Evolutionary conservation across 2,113 vertebrate species (phyloP).

Genomic region (Aythya baeri): DNA sequence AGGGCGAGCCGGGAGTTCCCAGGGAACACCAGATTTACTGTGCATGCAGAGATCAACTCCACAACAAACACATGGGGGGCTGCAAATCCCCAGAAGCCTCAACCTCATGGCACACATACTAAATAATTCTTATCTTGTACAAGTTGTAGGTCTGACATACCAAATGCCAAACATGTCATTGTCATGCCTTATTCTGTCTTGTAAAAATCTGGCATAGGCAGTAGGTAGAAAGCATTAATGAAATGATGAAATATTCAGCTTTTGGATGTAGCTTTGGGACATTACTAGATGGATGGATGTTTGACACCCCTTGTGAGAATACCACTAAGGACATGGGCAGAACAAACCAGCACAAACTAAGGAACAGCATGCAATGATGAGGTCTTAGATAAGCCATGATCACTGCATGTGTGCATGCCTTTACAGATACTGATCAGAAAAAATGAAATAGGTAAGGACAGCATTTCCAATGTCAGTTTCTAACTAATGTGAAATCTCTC

Average conservation of each 20-base stretch:
- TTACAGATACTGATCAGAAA: neutral
- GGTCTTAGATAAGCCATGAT: neutral
- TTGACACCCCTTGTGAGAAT: neutral
- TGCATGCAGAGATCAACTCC: neutral
- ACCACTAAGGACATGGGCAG: neutral
- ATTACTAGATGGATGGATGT: neutral
- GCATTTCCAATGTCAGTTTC: neutral
- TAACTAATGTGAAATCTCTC: neutral
- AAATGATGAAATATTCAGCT: neutral
- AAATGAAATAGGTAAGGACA: neutral
- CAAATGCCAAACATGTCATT: neutral
- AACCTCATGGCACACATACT: neutral
- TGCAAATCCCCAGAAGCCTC: neutral
- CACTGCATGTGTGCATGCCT: neutral
- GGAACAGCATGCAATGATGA: neutral
- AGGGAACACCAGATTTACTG: neutral
- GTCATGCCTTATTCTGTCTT: neutral
- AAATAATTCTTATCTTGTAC: neutral
- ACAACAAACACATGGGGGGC: neutral
- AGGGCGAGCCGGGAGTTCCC: neutral
- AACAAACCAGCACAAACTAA: neutral
- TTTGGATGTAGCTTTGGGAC: neutral
- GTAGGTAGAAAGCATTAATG: neutral
- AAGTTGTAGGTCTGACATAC: rapidly evolving
- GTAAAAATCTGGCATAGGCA: neutral